Percentiles rank a stretch among this genome's conserved stretches.
Conservation (phyloP, 2,113 vertebrate genomes). For the Pycnonotus jocosus region DNA sequence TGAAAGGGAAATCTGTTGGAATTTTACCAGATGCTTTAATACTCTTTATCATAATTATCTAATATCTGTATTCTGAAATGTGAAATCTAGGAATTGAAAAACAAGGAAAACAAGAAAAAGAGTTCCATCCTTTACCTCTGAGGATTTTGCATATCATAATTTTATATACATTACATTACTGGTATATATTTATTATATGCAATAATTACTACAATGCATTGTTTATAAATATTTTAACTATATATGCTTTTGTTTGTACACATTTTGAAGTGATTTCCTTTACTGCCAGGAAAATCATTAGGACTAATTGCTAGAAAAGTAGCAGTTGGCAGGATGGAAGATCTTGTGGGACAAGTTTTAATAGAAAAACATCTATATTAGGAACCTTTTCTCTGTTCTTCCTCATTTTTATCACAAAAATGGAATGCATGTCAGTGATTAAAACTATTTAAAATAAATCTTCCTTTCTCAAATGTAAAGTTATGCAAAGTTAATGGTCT, state of each 20-base stretch:
- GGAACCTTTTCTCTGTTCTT: not conserved
- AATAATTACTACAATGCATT: not conserved
- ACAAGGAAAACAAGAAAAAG: not conserved
- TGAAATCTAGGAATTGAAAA: not conserved
- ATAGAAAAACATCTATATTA: not conserved
- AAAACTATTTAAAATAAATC: not conserved
- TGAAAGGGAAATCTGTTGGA: not conserved
- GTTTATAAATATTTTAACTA: not conserved
- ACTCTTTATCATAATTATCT: not conserved
- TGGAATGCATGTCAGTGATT: not conserved
- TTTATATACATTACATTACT: not conserved
- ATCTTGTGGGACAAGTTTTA: not conserved
- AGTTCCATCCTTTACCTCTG: not conserved
- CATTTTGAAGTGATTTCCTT: not conserved
- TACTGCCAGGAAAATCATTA: not conserved
- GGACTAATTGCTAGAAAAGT: not conserved
- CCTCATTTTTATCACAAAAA: not conserved
- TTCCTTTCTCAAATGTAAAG: not conserved
- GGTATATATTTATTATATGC: not conserved
- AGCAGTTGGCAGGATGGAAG: not conserved
- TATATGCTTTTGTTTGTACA: not conserved
- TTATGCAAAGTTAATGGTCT: not conserved
- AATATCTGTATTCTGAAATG: not conserved
- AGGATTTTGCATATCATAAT: not conserved
- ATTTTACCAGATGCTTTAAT: not conserved